These are phyloP conservation scores for Grammomys dolichurus DNA, from an alignment of 2,113 vertebrate genomes.

Conservation along the genomic window DNA sequence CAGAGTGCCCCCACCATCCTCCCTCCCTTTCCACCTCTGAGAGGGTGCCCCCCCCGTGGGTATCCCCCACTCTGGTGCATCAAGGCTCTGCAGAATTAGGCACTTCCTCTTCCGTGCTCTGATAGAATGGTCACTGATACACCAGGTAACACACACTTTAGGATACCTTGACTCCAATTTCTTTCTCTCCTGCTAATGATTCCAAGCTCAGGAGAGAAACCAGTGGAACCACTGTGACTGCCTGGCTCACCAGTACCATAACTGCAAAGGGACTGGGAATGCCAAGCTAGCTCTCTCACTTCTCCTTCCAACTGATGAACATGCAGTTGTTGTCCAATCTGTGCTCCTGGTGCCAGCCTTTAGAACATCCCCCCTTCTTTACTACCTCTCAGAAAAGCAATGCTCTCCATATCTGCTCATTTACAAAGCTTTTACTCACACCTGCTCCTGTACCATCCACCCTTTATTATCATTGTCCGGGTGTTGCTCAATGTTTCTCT, in stretches of 20 bases:
- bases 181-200: neutral
- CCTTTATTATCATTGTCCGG: neutral
- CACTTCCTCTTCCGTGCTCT: no score
- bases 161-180: conserved; percentile 7
- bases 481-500: neutral
- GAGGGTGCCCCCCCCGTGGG: no score
- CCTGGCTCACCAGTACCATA: neutral
- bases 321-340: neutral
- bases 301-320: neutral
- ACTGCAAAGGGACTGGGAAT: neutral
- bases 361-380: conserved; percentile 10
- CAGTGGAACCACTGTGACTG: neutral
- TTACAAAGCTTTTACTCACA: neutral
- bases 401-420: neutral
- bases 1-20: no score
- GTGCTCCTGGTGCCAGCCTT: neutral
- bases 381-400: neutral
- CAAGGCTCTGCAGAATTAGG: no score
- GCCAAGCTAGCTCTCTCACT: neutral
- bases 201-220: conserved; percentile 12
- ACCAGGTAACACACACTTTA: neutral
- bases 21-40: no score
- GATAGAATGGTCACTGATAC: neutral
- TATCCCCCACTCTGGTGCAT: no score
- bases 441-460: neutral